Evolutionary conservation across 2,797 vertebrate genomes (phyloP).

Genomic region (Peromyscus nudipes): DNA sequence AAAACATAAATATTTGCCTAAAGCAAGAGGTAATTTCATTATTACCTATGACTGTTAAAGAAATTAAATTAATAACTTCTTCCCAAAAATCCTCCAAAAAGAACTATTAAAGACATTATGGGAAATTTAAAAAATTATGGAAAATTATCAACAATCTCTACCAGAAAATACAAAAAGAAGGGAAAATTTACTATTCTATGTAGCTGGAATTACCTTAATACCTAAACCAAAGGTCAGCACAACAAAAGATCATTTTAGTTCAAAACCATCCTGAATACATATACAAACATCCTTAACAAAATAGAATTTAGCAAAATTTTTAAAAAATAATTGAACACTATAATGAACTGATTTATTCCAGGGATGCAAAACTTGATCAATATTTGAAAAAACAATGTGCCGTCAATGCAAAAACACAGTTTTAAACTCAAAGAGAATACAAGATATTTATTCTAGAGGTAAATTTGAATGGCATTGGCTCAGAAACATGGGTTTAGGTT

Average conservation of each 20-base stretch:
- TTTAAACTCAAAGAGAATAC: background rate
- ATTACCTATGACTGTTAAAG: background rate
- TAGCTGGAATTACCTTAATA: background rate
- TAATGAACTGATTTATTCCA: background rate
- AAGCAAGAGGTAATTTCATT: background rate
- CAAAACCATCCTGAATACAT: background rate
- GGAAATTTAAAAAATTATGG: background rate
- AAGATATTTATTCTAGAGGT: background rate
- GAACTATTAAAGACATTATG: background rate
- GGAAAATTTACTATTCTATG: background rate
- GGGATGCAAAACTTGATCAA: background rate
- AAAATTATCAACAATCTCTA: background rate
- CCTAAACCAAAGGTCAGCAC: background rate
- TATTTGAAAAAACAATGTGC: background rate
- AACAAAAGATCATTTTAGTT: background rate
- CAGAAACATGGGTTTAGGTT: background rate
- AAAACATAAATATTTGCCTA: background rate
- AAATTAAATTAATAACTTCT: background rate
- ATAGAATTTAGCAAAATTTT: background rate
- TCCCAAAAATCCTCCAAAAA: background rate
- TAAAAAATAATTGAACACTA: background rate
- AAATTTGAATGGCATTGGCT: background rate
- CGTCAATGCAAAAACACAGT: background rate
- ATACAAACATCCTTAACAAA: background rate
- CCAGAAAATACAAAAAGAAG: background rate